Evolutionary conservation across 2,797 vertebrate genomes (phyloP).

Genomic region (Tympanoctomys barrerae): DNA sequence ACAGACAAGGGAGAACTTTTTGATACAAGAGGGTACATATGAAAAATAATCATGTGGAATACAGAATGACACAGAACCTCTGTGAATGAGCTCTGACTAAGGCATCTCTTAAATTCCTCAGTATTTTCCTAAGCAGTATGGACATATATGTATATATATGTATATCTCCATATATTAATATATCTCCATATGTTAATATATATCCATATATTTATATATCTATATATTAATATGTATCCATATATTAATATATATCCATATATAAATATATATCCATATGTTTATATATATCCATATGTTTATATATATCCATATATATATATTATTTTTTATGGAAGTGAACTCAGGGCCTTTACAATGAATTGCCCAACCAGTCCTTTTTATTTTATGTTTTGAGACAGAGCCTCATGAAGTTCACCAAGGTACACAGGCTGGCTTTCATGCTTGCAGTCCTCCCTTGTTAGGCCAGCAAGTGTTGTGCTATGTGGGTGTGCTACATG

Average conservation of each 20-base stretch:
- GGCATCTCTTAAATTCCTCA: not conserved
- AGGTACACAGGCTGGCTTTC: not conserved
- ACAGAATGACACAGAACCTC: not conserved
- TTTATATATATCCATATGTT: no score
- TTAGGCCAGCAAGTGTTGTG: not conserved
- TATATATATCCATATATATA: no score
- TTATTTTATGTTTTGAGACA: not conserved
- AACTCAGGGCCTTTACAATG: not conserved
- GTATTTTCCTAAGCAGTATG: not conserved
- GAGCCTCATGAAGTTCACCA: not conserved
- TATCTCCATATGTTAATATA: no score
- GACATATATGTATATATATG: no score
- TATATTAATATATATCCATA: not conserved
- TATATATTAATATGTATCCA: no score
- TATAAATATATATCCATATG: not conserved
- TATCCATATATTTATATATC: no score
- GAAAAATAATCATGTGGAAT: not conserved
- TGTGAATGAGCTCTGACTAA: not conserved
- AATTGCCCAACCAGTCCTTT: not conserved
- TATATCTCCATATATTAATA: no score
- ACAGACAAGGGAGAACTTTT: not conserved
- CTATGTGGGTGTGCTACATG: not conserved
- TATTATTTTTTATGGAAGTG: not conserved
- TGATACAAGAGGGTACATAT: not conserved
- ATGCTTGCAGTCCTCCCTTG: not conserved